A percentile compares a stretch with the other conserved stretches of the same genome.
These are phyloP conservation scores for Toxotes jaculatrix DNA, from an alignment of 2,113 vertebrate species.

Conservation along the genomic window DNA sequence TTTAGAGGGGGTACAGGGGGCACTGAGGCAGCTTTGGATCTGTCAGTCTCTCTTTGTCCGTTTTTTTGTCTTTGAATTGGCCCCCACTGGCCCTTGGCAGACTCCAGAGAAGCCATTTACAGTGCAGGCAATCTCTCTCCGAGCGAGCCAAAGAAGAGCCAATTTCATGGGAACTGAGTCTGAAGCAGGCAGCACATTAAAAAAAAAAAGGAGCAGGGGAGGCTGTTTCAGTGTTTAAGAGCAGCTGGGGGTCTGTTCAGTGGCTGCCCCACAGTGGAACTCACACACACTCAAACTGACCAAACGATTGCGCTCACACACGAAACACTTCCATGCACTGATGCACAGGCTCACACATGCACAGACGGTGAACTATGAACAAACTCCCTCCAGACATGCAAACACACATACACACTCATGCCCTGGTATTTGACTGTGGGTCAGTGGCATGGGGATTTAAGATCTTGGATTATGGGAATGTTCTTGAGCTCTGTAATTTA, in stretches of 20 bases:
- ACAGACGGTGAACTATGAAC: slow-evolving; percentile 26
- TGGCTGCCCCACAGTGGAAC: slow-evolving; percentile 30
- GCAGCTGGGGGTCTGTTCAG: slow-evolving; percentile 44
- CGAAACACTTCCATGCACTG: slow-evolving; percentile 2
- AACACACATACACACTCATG: slow-evolving; percentile 7
- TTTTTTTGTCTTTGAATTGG: slow-evolving; percentile 53
- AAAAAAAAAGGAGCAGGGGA: slow-evolving; percentile 43
- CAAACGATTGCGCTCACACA: neutral
- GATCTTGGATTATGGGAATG: slow-evolving; percentile 65
- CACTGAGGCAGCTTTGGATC: slow-evolving; percentile 39
- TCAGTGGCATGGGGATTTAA: slow-evolving; percentile 57
- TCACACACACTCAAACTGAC: slow-evolving; percentile 24
- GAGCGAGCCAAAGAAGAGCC: slow-evolving; percentile 48
- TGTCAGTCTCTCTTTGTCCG: slow-evolving; percentile 66
- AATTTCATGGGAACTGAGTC: slow-evolving; percentile 82
- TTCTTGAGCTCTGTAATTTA: slow-evolving; percentile 69
- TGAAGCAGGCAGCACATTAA: slow-evolving; percentile 48
- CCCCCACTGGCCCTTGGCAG: slow-evolving; percentile 62
- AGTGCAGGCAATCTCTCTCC: slow-evolving; percentile 55
- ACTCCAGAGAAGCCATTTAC: slow-evolving; percentile 66
- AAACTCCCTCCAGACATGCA: slow-evolving; percentile 12
- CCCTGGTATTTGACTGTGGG: slow-evolving; percentile 46
- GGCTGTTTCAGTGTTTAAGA: slow-evolving; percentile 52
- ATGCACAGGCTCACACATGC: slow-evolving; percentile 19
- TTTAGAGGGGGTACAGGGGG: slow-evolving; percentile 15